Evolutionary conservation across 2,113 vertebrate species (phyloP).

Genomic region (Scartelaos histophorus): DNA sequence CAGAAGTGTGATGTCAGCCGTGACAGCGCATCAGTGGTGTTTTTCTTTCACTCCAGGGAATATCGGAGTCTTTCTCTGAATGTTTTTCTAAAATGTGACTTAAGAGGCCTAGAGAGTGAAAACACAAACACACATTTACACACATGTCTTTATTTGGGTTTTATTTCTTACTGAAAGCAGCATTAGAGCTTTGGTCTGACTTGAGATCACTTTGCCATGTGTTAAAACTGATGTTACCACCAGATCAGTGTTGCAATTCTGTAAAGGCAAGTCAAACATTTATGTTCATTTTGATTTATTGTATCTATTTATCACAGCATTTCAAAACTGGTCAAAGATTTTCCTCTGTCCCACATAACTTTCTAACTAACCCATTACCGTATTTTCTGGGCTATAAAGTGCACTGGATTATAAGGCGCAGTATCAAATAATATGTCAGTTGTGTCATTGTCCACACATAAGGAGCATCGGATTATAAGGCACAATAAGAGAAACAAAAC

Average conservation of each 20-base stretch:
- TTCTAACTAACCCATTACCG: neutral
- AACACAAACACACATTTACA: neutral
- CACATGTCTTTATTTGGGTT: too few relatives aligned
- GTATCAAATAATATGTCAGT: too few relatives aligned
- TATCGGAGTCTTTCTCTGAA: neutral
- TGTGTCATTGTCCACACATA: too few relatives aligned
- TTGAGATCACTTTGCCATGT: neutral
- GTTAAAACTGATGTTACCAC: neutral
- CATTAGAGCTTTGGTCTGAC: neutral
- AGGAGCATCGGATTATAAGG: too few relatives aligned
- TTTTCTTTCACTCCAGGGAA: constrained; percentile 25
- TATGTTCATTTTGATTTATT: neutral
- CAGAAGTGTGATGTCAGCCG: neutral
- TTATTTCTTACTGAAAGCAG: too few relatives aligned
- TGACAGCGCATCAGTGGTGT: neutral
- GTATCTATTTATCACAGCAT: too few relatives aligned
- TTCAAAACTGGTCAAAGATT: neutral
- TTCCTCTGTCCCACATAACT: neutral
- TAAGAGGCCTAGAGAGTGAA: neutral
- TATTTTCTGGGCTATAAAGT: too few relatives aligned
- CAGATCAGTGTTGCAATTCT: neutral
- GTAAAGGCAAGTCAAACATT: too few relatives aligned
- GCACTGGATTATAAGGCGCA: too few relatives aligned
- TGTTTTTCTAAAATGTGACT: constrained; percentile 13
- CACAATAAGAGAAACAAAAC: too few relatives aligned